These are phyloP conservation scores for Phocoena phocoena DNA, from an alignment of 2,113 vertebrate genomes.

Conservation along the genomic window DNA sequence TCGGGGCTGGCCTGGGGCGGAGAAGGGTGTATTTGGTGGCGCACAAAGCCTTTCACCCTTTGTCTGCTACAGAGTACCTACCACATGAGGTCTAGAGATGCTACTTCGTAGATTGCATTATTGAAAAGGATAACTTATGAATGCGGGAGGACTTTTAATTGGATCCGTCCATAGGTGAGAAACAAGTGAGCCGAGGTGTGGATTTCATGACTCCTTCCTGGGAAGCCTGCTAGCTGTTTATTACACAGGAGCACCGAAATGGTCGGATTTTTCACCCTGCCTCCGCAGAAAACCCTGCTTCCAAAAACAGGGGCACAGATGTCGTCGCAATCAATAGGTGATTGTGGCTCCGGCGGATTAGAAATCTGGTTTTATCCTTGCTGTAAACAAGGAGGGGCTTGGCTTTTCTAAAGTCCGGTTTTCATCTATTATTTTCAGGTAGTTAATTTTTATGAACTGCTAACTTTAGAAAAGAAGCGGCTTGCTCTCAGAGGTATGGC, in stretches of 20 bases:
- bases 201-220: not conserved
- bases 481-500: not conserved
- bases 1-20: not conserved
- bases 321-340: conserved; percentile 17
- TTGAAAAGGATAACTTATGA: conserved; percentile 19
- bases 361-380: conserved; percentile 63
- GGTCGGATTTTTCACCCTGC: conserved; percentile 11
- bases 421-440: conserved; percentile 45
- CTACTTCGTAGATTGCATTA: not conserved
- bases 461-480: not conserved
- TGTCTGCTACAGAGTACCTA: conserved; percentile 34
- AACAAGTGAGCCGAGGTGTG: not conserved
- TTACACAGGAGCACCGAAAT: not conserved
- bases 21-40: conserved; percentile 16
- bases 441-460: not conserved
- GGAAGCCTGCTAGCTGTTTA: not conserved
- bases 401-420: not conserved
- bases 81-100: not conserved
- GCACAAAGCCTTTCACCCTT: conserved; percentile 55
- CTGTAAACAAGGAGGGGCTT: conserved; percentile 29
- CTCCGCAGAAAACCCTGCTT: conserved; percentile 51
- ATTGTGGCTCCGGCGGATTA: conserved; percentile 58
- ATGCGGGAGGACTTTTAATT: not conserved
- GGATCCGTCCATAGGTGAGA: not conserved
- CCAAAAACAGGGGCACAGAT: conserved; percentile 54